Evolutionary conservation across 2,888 invertebrate genomes (phyloP), one percentile per base, ranked within the genome.

Genomic region (Heliconius aoede): DNA sequence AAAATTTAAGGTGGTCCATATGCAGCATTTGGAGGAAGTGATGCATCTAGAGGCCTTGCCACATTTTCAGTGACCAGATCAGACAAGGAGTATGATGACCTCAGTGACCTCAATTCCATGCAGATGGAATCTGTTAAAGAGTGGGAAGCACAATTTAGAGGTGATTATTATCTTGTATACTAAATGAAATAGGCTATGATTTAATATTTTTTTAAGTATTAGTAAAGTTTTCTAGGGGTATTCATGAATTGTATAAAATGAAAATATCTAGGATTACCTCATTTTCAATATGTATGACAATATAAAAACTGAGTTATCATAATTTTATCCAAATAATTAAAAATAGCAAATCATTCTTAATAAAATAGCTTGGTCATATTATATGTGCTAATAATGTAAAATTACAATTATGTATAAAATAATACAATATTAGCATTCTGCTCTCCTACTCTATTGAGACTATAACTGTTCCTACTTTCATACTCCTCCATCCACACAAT

Each of bases 131-230:
- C 98, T 30, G 97, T 99, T 11, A 96, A 96, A 82, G 99, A 99
- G 93, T 99, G 99, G 99, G 99, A 99, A 90, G 97, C 97, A 91
- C 99, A 99, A 90, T 98, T 99, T 90, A 97, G 97, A 96, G 99
- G 98, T 98, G 94, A 51, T n/a, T 72, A 9, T 24, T 24, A n/a
- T 9, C 55, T 55, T n/a, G n/a, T 55, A 55, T 55, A n/a, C n/a
- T 55, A 55, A 55, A 55, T n/a, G 3, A 55, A 8, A 9, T 62
- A 62, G 9, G 15, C 26, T 60, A 4, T 26, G 11, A 60, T 60
- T 24, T 26, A 24, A 15, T 24, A 60, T 4, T 26, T 26, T 60
- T n/a, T 46, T 18, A 46, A 46, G 5, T 46, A 46, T 46, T 46
- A 46, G 46, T 46, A 21, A 21, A 21, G 46, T 18, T 46, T 46